phyloP scores from a whole-genome alignment of 2,113 vertebrate species.

The Lanius ludovicianus region DNA sequence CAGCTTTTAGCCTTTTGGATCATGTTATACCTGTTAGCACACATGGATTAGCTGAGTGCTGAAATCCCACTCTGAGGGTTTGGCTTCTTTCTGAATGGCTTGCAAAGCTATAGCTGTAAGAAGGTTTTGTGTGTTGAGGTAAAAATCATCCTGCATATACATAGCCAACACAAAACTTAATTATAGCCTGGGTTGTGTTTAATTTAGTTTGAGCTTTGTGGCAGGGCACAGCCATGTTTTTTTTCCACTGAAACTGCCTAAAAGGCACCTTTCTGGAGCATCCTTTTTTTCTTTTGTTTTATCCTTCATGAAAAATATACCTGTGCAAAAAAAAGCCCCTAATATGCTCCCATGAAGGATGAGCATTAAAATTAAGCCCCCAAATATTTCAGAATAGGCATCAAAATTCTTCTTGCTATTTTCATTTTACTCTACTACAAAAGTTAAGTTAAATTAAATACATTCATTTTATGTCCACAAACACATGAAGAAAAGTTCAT shows the following conservation, averaged over 20 bases:
- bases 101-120: neutral
- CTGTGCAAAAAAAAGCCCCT: neutral
- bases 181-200: neutral
- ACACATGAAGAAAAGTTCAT: neutral
- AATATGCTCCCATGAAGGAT: neutral
- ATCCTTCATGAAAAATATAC: neutral
- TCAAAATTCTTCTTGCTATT: neutral
- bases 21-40: neutral
- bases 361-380: neutral
- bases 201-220: neutral
- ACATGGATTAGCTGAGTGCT: neutral
- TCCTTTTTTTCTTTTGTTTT: neutral
- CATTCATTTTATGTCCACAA: neutral
- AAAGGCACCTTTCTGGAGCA: neutral
- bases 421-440: neutral
- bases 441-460: conserved; percentile 2
- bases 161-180: neutral
- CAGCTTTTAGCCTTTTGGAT: neutral
- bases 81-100: neutral
- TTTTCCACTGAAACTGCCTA: neutral
- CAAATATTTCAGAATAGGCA: neutral
- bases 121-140: neutral
- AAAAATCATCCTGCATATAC: neutral
- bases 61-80: neutral
- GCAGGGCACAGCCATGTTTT: neutral